phyloP scores from a whole-genome alignment of 2,888 invertebrate species.

The Onchidella celtica region DNA sequence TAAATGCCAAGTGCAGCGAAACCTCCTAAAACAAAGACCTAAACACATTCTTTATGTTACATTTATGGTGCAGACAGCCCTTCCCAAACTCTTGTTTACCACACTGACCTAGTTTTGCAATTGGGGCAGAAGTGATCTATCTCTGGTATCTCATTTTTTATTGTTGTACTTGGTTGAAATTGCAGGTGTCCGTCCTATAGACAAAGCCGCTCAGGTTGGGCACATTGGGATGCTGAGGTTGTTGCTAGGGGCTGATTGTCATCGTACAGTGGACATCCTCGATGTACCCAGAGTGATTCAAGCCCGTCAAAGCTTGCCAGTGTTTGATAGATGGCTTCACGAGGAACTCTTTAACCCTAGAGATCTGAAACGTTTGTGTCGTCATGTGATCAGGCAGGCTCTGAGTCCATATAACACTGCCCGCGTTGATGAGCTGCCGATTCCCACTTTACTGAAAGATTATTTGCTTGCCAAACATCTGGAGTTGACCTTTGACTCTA shows the following conservation, averaged over 20 bases:
- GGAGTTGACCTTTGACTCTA: constrained; percentile 28
- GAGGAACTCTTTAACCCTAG: constrained; percentile 48
- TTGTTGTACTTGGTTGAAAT: too few relatives aligned
- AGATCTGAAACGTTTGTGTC: constrained; percentile 44
- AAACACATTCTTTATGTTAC: too few relatives aligned
- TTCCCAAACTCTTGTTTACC: too few relatives aligned
- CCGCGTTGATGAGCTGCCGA: constrained; percentile 20
- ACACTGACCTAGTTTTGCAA: too few relatives aligned
- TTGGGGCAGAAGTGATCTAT: too few relatives aligned
- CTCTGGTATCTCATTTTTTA: too few relatives aligned
- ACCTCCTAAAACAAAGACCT: too few relatives aligned
- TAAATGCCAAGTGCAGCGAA: too few relatives aligned
- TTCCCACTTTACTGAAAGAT: constrained; percentile 47
- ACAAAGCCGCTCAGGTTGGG: constrained; percentile 45
- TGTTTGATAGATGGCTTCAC: constrained; percentile 49
- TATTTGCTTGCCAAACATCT: constrained; percentile 46
- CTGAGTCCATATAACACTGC: constrained; percentile 38
- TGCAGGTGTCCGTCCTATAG: constrained; percentile 49
- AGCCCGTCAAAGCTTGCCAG: constrained; percentile 37
- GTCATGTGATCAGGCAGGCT: constrained; percentile 40
- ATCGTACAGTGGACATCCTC: constrained; percentile 34
- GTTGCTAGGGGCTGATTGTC: constrained; percentile 48
- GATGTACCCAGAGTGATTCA: constrained; percentile 43
- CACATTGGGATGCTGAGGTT: constrained; percentile 45
- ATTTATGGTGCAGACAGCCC: too few relatives aligned